Evolutionary conservation across 2,113 vertebrate genomes (phyloP).

Genomic region (Xiphophorus maculatus): DNA sequence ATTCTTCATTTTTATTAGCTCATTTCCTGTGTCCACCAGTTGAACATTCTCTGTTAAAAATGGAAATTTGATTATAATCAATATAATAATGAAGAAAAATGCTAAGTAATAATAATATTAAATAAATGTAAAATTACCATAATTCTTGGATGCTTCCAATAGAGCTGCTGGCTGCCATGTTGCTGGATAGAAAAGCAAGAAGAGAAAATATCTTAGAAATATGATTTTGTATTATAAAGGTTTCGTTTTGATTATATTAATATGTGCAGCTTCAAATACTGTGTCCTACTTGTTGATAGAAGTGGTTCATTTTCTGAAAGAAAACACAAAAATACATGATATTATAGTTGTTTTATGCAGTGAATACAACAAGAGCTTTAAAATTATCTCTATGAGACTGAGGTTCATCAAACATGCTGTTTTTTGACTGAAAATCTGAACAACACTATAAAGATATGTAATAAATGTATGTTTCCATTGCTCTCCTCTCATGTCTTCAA

Average conservation of each 20-base stretch:
- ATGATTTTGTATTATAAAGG: neutral
- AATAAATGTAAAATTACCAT: conserved; percentile 17
- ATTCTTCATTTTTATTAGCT: neutral
- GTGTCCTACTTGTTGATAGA: neutral
- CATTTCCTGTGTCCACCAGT: neutral
- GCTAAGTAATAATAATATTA: too few species aligned
- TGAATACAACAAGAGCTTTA: neutral
- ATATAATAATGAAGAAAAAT: neutral
- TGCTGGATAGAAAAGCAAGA: neutral
- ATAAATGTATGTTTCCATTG: neutral
- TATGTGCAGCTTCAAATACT: rapidly evolving
- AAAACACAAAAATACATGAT: neutral
- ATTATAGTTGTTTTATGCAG: neutral
- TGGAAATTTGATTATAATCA: neutral
- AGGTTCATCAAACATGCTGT: neutral
- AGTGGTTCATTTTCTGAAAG: neutral
- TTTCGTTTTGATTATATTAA: rapidly evolving
- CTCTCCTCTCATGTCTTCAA: neutral
- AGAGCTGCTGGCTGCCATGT: rapidly evolving
- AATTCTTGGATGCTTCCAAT: rapidly evolving
- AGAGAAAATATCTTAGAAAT: rapidly evolving
- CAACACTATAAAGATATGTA: neutral
- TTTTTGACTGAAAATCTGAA: neutral
- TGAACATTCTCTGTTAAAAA: conserved; percentile 58
- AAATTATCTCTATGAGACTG: neutral